Evolutionary conservation across 2,888 invertebrate species (phyloP).

Genomic region (Eupithecia vulgata): DNA sequence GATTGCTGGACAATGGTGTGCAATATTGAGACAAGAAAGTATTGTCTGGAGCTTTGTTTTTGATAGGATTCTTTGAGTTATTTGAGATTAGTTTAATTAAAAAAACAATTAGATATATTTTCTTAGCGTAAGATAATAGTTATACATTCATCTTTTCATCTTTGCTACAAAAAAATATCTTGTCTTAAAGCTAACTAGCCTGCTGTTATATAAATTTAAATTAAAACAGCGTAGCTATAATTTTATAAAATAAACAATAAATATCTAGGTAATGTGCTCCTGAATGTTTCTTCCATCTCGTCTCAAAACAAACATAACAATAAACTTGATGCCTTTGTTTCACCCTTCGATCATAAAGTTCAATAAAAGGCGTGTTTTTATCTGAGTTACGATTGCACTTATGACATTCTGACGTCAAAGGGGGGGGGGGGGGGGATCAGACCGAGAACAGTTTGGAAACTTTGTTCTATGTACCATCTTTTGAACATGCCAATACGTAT

Average conservation of each 20-base stretch:
- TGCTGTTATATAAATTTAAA: neutral
- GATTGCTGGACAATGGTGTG: constrained; percentile 48
- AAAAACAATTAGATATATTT: neutral
- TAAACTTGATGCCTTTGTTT: constrained; percentile 32
- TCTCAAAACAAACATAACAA: constrained; percentile 20
- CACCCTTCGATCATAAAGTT: constrained; percentile 36
- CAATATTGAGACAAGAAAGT: constrained; percentile 22
- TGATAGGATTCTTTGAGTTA: neutral
- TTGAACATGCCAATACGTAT: neutral
- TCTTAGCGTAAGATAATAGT: neutral
- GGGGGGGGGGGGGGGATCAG: no score
- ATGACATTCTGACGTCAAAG: constrained; percentile 22
- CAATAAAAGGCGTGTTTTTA: constrained; percentile 31
- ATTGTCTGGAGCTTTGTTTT: neutral
- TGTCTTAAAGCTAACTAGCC: neutral
- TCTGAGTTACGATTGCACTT: constrained; percentile 33
- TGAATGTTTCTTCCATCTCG: constrained; percentile 13
- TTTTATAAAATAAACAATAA: constrained; percentile 7
- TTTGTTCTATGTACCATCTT: neutral
- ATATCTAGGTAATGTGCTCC: neutral
- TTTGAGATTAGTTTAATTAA: no score
- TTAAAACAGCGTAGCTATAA: neutral
- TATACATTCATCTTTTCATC: no score
- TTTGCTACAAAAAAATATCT: neutral
- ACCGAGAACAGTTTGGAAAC: neutral